These are phyloP conservation scores for Cheilosia grossa DNA, from an alignment of 2,888 invertebrate genomes.

Conservation along the genomic window DNA sequence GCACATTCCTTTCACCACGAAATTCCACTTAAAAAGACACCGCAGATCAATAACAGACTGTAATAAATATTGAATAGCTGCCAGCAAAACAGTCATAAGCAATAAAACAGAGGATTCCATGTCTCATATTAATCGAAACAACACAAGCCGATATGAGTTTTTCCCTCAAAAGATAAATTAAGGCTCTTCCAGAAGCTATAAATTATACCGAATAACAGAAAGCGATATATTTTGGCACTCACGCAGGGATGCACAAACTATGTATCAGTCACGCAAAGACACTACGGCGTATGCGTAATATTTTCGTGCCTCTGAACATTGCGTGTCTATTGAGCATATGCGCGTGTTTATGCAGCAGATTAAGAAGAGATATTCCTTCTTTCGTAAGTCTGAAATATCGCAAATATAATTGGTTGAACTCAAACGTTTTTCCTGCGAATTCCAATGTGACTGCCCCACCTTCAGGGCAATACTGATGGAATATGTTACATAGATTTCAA, in stretches of 20 bases:
- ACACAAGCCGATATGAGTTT: too few species aligned
- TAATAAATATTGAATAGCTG: too few species aligned
- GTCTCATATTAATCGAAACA: too few species aligned
- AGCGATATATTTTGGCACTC: slow-evolving; percentile 9
- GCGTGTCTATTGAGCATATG: not conserved
- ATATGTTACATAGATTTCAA: not conserved
- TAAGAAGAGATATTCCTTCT: not conserved
- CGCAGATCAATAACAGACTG: too few species aligned
- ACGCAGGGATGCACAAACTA: not conserved
- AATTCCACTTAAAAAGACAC: too few species aligned
- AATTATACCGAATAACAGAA: not conserved
- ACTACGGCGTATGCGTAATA: slow-evolving; percentile 41
- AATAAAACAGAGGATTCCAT: too few species aligned
- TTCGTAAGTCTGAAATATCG: not conserved
- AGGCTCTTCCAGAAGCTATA: not conserved
- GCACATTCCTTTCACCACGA: too few species aligned
- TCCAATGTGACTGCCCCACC: too few species aligned
- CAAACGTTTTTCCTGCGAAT: not conserved
- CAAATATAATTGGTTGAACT: not conserved
- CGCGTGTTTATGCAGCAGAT: not conserved
- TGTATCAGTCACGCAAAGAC: slow-evolving; percentile 24
- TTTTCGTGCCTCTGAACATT: slow-evolving; percentile 3
- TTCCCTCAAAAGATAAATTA: not conserved
- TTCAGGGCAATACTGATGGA: not conserved
- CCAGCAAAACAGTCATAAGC: too few species aligned